Evolutionary conservation across 1,140 invertebrate genomes (phyloP).

Genomic region (Heterodera carotae): DNA sequence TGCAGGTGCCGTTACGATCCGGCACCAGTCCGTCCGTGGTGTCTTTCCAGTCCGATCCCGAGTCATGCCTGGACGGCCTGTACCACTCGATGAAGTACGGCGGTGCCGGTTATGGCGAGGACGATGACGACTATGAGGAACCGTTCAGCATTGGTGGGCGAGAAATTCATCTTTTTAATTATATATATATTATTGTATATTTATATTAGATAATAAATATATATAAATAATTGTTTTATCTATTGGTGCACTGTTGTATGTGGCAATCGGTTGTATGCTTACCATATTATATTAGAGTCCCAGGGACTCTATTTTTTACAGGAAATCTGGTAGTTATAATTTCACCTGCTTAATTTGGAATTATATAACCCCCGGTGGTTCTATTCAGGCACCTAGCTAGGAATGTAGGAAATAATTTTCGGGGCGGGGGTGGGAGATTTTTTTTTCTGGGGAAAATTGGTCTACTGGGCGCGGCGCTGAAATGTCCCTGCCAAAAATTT

Average conservation of each 20-base stretch:
- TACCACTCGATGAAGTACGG: conserved; percentile 16
- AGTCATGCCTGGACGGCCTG: conserved; percentile 28
- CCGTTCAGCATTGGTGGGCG: conserved; percentile 31
- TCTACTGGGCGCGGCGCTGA: too few relatives aligned
- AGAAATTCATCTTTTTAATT: not conserved
- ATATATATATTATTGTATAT: not conserved
- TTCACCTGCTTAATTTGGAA: too few relatives aligned
- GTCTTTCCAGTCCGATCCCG: conserved; percentile 30
- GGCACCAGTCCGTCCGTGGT: conserved; percentile 32
- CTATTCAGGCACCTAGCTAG: too few relatives aligned
- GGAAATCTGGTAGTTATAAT: too few relatives aligned
- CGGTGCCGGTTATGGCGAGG: conserved; percentile 6
- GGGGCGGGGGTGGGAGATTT: too few relatives aligned
- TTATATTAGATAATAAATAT: not conserved
- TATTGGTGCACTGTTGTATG: not conserved
- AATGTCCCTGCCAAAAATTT: too few relatives aligned
- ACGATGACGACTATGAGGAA: conserved; percentile 26
- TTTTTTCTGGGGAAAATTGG: too few relatives aligned
- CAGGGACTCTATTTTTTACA: too few relatives aligned
- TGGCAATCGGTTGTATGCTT: too few relatives aligned
- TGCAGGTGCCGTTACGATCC: conserved; percentile 16
- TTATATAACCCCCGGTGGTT: too few relatives aligned
- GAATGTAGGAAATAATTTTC: too few relatives aligned
- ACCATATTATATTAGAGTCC: too few relatives aligned
- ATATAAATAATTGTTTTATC: not conserved